phyloP scores from a whole-genome alignment of 1,140 invertebrate species.

The Ctenoplectra terminalis region DNA sequence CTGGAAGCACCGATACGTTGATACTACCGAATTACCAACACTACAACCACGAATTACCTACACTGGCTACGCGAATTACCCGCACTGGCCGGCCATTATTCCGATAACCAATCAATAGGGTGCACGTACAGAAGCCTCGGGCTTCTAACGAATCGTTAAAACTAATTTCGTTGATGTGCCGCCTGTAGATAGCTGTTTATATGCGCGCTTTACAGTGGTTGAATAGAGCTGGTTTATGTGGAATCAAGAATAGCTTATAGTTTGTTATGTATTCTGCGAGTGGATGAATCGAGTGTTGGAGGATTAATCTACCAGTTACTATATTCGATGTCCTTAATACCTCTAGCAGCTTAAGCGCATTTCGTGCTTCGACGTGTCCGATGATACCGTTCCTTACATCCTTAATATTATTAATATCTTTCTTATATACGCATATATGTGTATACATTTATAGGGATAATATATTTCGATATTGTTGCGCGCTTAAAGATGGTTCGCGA shows the following conservation, averaged over 20 bases:
- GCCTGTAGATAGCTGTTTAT: conserved; percentile 4
- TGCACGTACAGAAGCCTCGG: neutral
- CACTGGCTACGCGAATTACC: conserved; percentile 52
- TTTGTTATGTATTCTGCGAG: neutral
- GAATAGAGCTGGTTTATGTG: neutral
- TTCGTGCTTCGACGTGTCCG: neutral
- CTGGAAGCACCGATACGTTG: conserved; percentile 7
- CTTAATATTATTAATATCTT: too few relatives aligned
- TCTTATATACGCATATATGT: too few relatives aligned
- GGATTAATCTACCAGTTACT: conserved; percentile 8
- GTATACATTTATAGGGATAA: too few relatives aligned
- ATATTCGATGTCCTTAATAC: neutral
- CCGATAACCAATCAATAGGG: conserved; percentile 60
- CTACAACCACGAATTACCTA: conserved; percentile 39
- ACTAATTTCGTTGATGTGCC: conserved; percentile 57
- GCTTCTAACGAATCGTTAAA: conserved; percentile 58
- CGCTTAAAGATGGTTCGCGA: too few relatives aligned
- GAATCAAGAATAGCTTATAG: conserved; percentile 14
- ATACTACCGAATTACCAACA: conserved; percentile 48
- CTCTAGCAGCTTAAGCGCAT: neutral
- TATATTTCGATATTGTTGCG: too few relatives aligned
- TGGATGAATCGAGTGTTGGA: neutral
- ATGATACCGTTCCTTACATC: neutral
- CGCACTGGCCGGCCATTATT: conserved; percentile 48
- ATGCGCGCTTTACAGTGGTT: conserved; percentile 11